Conservation (phyloP, 2,797 vertebrate species). For the Synaphobranchus kaupii region DNA sequence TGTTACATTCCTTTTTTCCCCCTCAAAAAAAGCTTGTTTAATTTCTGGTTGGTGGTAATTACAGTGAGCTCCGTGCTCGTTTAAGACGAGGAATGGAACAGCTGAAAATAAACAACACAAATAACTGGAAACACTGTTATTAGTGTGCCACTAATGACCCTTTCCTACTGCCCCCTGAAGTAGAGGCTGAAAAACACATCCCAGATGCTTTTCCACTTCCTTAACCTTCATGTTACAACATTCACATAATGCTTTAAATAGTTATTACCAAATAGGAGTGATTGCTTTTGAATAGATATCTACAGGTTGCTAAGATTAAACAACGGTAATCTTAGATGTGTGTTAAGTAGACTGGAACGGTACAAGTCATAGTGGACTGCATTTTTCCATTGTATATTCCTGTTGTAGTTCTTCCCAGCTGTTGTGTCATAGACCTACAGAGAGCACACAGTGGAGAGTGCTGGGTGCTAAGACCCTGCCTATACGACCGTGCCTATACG, state of each 20-base stretch:
- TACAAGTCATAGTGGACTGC: not conserved
- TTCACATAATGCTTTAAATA: not conserved
- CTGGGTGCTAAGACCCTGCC: not conserved
- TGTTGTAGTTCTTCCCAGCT: not conserved
- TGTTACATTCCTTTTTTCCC: not conserved
- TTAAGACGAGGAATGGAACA: not conserved
- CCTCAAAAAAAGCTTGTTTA: not conserved
- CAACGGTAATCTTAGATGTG: constrained; percentile 40
- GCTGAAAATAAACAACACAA: not conserved
- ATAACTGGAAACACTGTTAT: constrained; percentile 12
- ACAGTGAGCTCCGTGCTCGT: constrained; percentile 3
- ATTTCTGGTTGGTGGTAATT: not conserved
- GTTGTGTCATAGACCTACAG: not conserved
- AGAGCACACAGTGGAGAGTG: not conserved
- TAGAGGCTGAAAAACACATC: constrained; percentile 1
- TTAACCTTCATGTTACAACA: not conserved
- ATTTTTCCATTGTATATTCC: not conserved
- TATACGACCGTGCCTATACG: not conserved
- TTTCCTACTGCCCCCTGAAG: not conserved
- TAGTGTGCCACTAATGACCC: not conserved
- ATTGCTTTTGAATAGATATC: not conserved
- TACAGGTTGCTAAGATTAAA: no score
- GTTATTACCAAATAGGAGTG: not conserved
- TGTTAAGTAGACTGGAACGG: constrained; percentile 49
- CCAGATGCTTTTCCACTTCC: not conserved